Base-by-base conservation (phyloP, 35 echinoderm and acorn worm species). In the Apostichopus californicus region DNA sequence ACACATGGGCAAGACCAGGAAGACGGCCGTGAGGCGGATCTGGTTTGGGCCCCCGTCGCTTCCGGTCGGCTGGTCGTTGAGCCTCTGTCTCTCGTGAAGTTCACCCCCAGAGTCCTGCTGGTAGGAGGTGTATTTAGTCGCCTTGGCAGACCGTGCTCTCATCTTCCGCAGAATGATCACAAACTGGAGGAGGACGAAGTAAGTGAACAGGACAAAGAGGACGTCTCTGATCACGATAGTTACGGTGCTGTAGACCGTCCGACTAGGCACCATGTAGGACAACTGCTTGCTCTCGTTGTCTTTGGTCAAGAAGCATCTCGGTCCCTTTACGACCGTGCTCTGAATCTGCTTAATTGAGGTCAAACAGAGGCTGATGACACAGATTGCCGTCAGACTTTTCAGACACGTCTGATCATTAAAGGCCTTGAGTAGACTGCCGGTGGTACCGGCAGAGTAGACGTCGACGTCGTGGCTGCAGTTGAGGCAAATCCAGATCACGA, bases 341-440 rank as follows among this genome's bases (percentile, higher is more conserved):
- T 56, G 81, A 21, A 85, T 58, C 55, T 85, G 55, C 8, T 25
- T 56, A 6, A 85, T 58, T 4, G 55, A 15, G 52, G 81, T 59
- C 55, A 85, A 58, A 23, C 55, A 85, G 13, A 85, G 10, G 14
- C 81, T 85, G 56, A 60, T 18, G 5, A 58, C 34, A 23, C 57
- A 25, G 9, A 85, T 85, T 20, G 58, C 4, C 9, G 81, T 85
- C 17, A 85, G 10, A 85, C 81, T 85, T 17, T 85, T 85, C 3
- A 58, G 54, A 52, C 81, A 56, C 5, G 18, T 56, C 6, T 13
- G 9, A 59, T 85, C 81, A 3, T 24, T 58, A n/a, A 85, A n/a
- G 6, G 9, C 57, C 6, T 18, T 59, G 9, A 85, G 54, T 11
- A 85, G 56, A n/a, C 17, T 58, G 54, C 81, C 52, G 0, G 81